These are phyloP conservation scores for Anagyrus pseudococci DNA, from an alignment of 2,888 invertebrate species.

Conservation along the genomic window DNA sequence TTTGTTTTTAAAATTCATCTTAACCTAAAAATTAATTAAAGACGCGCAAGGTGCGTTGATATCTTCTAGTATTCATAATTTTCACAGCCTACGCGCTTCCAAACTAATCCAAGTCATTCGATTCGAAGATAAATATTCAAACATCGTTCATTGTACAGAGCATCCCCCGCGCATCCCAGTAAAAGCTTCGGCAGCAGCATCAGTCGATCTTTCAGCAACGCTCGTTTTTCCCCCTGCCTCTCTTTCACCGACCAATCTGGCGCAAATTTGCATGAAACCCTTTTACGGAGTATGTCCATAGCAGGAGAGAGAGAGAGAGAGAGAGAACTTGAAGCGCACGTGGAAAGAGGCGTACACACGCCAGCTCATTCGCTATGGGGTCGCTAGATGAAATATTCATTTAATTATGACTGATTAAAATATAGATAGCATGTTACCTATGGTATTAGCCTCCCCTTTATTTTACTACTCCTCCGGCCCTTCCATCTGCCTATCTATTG, in stretches of 20 bases:
- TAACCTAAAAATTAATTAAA: too few relatives aligned
- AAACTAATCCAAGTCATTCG: constrained; percentile 8
- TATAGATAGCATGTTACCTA: constrained; percentile 56
- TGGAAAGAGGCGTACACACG: not conserved
- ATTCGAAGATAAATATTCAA: constrained; percentile 39
- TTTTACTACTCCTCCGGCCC: constrained; percentile 24
- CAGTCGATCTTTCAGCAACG: not conserved
- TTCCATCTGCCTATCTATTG: constrained; percentile 5
- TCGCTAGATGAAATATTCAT: constrained; percentile 57
- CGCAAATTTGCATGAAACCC: constrained; percentile 54
- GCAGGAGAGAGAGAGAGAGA: too few relatives aligned
- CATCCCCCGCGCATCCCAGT: too few relatives aligned
- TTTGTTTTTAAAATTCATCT: too few relatives aligned
- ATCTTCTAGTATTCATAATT: too few relatives aligned
- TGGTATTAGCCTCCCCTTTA: constrained; percentile 51
- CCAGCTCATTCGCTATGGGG: constrained; percentile 19
- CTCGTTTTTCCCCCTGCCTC: constrained; percentile 12
- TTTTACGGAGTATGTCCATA: constrained; percentile 43
- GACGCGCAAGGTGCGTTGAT: too few relatives aligned
- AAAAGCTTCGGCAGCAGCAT: not conserved
- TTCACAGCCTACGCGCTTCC: not conserved
- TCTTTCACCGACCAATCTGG: constrained; percentile 46
- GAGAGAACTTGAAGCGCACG: too few relatives aligned
- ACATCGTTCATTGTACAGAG: constrained; percentile 27
- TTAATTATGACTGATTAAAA: constrained; percentile 58